A percentile compares a stretch with the other conserved stretches of the same genome.
Conservation (phyloP, 2,888 invertebrate species). For the Ellobium chinense region DNA sequence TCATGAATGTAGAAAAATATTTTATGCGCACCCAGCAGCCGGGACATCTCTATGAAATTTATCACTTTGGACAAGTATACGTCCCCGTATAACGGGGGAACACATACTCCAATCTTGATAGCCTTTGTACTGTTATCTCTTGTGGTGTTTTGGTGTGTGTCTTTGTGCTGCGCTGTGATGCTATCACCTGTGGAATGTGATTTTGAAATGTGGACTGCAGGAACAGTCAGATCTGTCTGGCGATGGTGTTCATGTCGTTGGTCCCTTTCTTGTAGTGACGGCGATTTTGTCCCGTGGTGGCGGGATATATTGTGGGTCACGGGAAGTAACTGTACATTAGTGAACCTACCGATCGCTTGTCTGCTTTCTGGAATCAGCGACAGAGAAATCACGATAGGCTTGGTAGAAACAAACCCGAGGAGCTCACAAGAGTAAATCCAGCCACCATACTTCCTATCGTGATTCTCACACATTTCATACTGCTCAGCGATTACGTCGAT, state of each 20-base stretch:
- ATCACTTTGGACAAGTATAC: constrained; percentile 67
- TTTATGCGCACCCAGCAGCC: constrained; percentile 69
- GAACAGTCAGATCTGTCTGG: too few relatives aligned
- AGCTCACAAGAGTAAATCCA: constrained; percentile 73
- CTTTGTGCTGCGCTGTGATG: neutral
- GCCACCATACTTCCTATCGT: constrained; percentile 73
- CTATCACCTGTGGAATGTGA: neutral
- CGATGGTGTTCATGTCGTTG: too few relatives aligned
- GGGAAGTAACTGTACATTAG: neutral
- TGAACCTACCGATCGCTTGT: neutral
- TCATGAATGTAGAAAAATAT: constrained; percentile 71
- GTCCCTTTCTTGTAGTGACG: neutral
- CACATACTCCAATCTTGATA: constrained; percentile 71
- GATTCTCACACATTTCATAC: constrained; percentile 78
- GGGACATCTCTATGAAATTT: constrained; percentile 74
- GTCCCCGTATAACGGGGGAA: constrained; percentile 76
- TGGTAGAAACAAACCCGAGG: constrained; percentile 52
- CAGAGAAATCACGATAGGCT: neutral
- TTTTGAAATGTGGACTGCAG: neutral
- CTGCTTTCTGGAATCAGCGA: neutral
- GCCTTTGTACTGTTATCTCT: neutral
- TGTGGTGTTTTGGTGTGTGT: neutral
- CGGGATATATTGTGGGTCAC: too few relatives aligned
- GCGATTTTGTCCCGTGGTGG: too few relatives aligned
- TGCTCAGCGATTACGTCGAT: neutral